Base-by-base conservation (phyloP, 2,888 invertebrate genomes). In the Campopleginae sp. region DNA sequence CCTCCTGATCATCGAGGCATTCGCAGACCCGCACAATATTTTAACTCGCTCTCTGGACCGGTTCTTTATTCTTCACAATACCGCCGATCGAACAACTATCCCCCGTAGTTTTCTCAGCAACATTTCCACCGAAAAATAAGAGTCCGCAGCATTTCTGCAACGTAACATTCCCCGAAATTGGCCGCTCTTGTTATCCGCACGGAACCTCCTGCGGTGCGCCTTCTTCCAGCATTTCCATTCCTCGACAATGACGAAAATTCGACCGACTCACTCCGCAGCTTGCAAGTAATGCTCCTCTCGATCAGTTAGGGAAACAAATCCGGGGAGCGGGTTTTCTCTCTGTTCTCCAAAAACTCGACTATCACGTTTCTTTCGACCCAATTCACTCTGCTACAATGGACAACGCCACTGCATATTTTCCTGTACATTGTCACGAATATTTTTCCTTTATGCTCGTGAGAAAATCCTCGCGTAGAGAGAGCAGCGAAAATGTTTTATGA, bases 221-320 rank as follows among this genome's bases (percentile, higher is more conserved):
- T 85, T 85, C 87, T 71, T 78, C 65, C 63, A 66, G 87, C 89
- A 89, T 90, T 90, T 90, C 89, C 89, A 90, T 91, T 90, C 77
- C 90, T 88, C 88, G 90, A 91, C 90, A 90, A 91, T 90, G 89
- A 88, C 88, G 89, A 90, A 92, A 93, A 92, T 87, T 91, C 54
- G 91, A 84, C 92, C 89, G 85, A 92, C 87, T 93, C 93, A 93
- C 90, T 91, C 91, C 90, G 38, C 38, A 92, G 88, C 92, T 93
- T 92, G 92, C 93, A 92, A 90, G 88, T 93, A 91, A 90, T 87
- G 86, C 85, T 87, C 72, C 38, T 65, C 65, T 58, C 46, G 82
- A 79, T 72, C 66, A 6, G 66, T 81, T 75, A 19, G 58, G 12
- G 68, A 42, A 54, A 66, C 38, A 66, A 66, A 54, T 42, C 14